Base-by-base conservation (phyloP, 2,888 invertebrate species). In the Eristalis tenax region DNA sequence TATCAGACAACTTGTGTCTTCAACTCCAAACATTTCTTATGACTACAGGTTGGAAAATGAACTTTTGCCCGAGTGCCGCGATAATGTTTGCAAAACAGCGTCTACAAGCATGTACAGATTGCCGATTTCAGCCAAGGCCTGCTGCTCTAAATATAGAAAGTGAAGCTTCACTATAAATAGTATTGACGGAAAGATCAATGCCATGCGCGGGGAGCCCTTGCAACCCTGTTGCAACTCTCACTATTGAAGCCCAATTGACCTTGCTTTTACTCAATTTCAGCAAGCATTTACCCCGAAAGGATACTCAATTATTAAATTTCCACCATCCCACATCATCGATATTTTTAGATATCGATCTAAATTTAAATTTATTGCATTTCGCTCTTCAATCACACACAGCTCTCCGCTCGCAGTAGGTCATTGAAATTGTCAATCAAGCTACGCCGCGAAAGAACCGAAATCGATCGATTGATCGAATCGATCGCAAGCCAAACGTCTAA, bases 321-420 rank as follows among this genome's bases (percentile, higher is more conserved):
- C 11, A 64, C 35, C 69, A 40, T 61, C 57, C 82, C 65, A 83
- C 82, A 86, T 86, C 86, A 86, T 83, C 86, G 61, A 26, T 86
- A 86, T 86, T 83, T 86, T 79, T 78, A 82, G 86, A 78, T 4
- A 22, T 35, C 28, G 68, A 23, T 78, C 86, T 83, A 86, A 75
- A 83, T 83, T 79, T 86, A 86, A 86, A 81, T 82, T 71, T 35
- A 83, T 78, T 86, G 83, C 86, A 83, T 78, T 83, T 59, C 22
- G 40, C 63, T 66, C 38, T 66, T 70, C 61, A 82, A 78, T 71
- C 63, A 75, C 50, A 50, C 50, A 50, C 74, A 61, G 70, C 10
- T 13, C 65, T 56, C 70, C 15, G 26, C 50, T 56, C 63, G 63
- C 70, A 86, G 70, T 86, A 75, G 86, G 86, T 86, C 86, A 86